Percentiles rank a stretch among this genome's conserved stretches.
Evolutionary conservation across 1,140 invertebrate species (phyloP).

Genomic region (Anastrepha obliqua): DNA sequence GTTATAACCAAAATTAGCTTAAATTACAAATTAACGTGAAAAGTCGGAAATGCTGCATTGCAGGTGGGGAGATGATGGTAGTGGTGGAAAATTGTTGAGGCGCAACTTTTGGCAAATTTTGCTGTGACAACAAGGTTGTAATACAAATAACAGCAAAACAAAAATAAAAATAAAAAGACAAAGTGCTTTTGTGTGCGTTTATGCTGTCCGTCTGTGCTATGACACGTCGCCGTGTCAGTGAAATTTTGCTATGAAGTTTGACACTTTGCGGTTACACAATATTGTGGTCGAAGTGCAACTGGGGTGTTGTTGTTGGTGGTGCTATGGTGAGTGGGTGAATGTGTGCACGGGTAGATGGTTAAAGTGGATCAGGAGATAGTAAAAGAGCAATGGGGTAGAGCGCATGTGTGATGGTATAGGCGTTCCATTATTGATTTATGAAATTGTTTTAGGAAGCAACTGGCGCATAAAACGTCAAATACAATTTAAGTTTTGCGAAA

Average conservation of each 20-base stretch:
- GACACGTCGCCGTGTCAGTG: not conserved
- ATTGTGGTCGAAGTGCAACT: not conserved
- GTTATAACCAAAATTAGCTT: conserved; percentile 50
- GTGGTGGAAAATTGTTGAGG: conserved; percentile 17
- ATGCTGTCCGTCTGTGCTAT: not conserved
- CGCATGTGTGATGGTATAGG: too few species aligned
- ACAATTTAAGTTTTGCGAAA: too few species aligned
- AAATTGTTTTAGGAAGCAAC: too few species aligned
- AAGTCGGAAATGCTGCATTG: conserved; percentile 11
- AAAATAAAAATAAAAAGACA: not conserved
- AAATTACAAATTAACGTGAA: conserved; percentile 51
- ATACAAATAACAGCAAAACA: not conserved
- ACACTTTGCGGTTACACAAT: conserved; percentile 24
- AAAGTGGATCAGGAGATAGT: not conserved
- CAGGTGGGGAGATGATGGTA: not conserved
- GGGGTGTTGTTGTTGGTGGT: not conserved
- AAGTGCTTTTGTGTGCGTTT: not conserved
- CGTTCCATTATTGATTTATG: too few species aligned
- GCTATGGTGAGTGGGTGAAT: not conserved
- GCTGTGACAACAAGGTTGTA: not conserved
- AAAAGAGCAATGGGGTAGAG: too few species aligned
- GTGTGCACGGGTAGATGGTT: not conserved
- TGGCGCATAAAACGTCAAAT: too few species aligned
- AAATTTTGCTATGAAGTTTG: conserved; percentile 30
- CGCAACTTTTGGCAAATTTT: conserved; percentile 27